phyloP scores from a whole-genome alignment of 2,888 invertebrate genomes.

The Hypercompe scribonia region DNA sequence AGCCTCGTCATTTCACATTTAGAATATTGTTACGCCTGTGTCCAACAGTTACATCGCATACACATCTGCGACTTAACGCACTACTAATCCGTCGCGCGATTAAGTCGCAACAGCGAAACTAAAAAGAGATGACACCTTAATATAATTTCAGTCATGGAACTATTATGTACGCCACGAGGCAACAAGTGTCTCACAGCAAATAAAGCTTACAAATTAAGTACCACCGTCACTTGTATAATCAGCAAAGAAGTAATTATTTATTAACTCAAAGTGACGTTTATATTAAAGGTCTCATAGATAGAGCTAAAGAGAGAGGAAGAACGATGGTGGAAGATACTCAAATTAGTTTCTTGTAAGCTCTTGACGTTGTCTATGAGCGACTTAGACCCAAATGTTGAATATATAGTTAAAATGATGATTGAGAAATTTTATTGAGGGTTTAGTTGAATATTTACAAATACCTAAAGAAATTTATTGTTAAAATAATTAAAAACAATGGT shows the following conservation, averaged over 20 bases:
- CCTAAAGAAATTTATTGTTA: too few relatives aligned
- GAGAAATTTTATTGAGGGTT: neutral
- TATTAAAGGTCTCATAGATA: neutral
- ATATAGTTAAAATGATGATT: neutral
- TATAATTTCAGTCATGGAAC: conserved; percentile 61
- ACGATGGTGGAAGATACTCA: neutral
- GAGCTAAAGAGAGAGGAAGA: neutral
- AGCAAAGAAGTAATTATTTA: neutral
- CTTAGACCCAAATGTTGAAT: neutral
- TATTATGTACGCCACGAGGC: conserved; percentile 56
- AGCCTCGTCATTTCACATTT: conserved; percentile 36
- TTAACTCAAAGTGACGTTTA: neutral
- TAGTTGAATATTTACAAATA: neutral
- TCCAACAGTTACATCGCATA: conserved; percentile 45
- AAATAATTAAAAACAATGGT: too few relatives aligned
- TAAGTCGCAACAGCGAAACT: conserved; percentile 15
- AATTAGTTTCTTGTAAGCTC: neutral
- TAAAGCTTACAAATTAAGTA: conserved; percentile 42
- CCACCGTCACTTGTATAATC: conserved; percentile 26
- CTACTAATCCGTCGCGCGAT: conserved; percentile 5
- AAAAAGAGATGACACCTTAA: conserved; percentile 53
- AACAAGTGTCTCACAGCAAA: conserved; percentile 47
- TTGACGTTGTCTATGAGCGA: neutral
- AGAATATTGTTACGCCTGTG: conserved; percentile 57
- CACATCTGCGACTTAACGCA: conserved; percentile 14